These are phyloP conservation scores for Lasioglossum albipes DNA, from an alignment of 1,140 invertebrate genomes.

Conservation along the genomic window DNA sequence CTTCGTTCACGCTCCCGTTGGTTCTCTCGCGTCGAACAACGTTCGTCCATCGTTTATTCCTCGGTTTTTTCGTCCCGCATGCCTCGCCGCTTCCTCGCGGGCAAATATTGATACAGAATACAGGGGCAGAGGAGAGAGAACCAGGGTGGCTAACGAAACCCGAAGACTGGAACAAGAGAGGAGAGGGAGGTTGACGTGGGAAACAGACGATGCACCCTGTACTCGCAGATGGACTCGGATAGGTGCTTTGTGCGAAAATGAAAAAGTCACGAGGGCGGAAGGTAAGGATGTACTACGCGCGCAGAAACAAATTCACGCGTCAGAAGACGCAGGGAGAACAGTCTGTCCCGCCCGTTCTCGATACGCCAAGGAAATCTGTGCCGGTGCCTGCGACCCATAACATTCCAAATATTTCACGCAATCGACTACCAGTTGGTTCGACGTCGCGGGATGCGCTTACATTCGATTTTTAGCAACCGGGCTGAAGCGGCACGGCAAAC, in stretches of 20 bases:
- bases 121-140: background rate
- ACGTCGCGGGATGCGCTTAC: background rate
- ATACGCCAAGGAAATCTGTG: constrained; percentile 56
- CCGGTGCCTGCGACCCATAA: constrained; percentile 35
- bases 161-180: background rate
- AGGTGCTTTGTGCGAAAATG: constrained; percentile 66
- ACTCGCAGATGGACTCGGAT: constrained; percentile 56
- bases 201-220: background rate
- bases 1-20: background rate
- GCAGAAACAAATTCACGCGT: constrained; percentile 49
- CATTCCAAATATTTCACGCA: constrained; percentile 38
- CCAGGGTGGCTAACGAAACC: background rate
- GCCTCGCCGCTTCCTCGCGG: constrained; percentile 8
- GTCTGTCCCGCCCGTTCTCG: constrained; percentile 46
- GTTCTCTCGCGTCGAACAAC: background rate
- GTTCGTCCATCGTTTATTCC: background rate
- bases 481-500: too few relatives aligned
- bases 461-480: too few relatives aligned
- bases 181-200: background rate
- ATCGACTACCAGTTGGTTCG: background rate
- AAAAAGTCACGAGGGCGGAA: constrained; percentile 66
- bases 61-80: constrained; percentile 17
- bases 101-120: constrained; percentile 20
- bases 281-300: constrained; percentile 47
- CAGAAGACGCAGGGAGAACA: constrained; percentile 42